Evolutionary conservation across 2,888 invertebrate species (phyloP), one percentile per base, ranked within the genome.

Genomic region (Caenorhabditis uteleia): DNA sequence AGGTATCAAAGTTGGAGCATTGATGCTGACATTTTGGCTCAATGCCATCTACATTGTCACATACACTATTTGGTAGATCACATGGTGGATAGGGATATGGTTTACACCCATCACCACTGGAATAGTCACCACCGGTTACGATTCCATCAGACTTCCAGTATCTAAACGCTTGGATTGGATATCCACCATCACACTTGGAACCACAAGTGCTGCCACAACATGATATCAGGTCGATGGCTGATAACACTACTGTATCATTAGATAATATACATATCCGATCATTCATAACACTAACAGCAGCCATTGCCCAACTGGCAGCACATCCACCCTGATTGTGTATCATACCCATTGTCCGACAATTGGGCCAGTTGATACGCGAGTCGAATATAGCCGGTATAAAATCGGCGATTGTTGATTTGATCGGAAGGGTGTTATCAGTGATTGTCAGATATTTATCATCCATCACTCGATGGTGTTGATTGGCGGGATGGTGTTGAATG

Each of bases 281-380:
- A 16, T 84, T 81, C 78, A 85, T 85, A 31, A 85, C 84, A 61
- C 85, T 85, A 10, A 84, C 85, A 29, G 85, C 84, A 33, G 84
- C 85, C 69, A 86, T 84, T 0, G 86, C 85, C 92, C 92, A 92
- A 85, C 93, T 93, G 36, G 92, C 92, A 16, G 93, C 93, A 33
- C 61, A 61, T 5, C 18, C 12, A 10, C 45, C 91, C 84, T 92
- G 92, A 85, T 92, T 91, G 70, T 91, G 87, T 55, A 92, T 88
- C 85, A 91, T 90, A 47, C 48, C 45, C 12, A 68, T 49, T 3
- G 56, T 51, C 12, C 42, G 36, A 42, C 68, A 68, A 8, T 45
- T 18, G 12, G 68, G 56, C 68, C 68, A 68, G 12, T 48, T 27
- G 7, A 42, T 40, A 18, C 68, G 48, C 3, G 64, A 29, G 23